Percentiles rank a stretch among this genome's conserved stretches.
These are phyloP conservation scores for Aspidiotus destructor DNA, from an alignment of 2,888 invertebrate genomes.

Conservation along the genomic window DNA sequence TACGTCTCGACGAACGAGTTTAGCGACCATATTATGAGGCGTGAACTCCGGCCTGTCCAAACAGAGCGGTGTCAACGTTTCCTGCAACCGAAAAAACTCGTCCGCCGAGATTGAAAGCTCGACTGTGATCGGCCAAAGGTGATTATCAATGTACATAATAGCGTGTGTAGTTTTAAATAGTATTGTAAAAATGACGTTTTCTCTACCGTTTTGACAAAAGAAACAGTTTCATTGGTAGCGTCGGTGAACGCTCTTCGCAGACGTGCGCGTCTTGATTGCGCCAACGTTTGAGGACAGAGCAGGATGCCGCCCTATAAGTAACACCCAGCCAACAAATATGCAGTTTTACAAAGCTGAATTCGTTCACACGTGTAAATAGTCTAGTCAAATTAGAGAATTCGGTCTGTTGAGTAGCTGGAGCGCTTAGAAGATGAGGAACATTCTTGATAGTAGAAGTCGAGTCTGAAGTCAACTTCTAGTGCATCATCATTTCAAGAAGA, in stretches of 20 bases:
- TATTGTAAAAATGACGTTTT: slow-evolving; percentile 22
- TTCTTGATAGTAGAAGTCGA: too few relatives aligned
- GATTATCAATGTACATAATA: slow-evolving; percentile 10
- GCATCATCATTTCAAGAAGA: too few relatives aligned
- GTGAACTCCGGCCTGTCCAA: too few relatives aligned
- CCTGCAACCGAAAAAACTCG: neutral
- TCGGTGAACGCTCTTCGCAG: slow-evolving; percentile 82
- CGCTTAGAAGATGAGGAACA: too few relatives aligned
- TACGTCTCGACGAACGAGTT: too few relatives aligned
- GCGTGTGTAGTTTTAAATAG: slow-evolving; percentile 23
- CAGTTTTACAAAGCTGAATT: slow-evolving; percentile 24
- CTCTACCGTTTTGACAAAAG: slow-evolving; percentile 36
- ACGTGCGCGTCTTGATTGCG: slow-evolving; percentile 74
- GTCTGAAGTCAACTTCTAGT: too few relatives aligned
- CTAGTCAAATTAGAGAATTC: too few relatives aligned
- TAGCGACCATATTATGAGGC: too few relatives aligned
- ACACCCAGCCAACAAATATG: slow-evolving; percentile 30
- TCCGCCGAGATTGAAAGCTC: neutral
- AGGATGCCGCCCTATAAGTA: slow-evolving; percentile 58
- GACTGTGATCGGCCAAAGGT: slow-evolving; percentile 27
- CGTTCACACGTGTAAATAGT: slow-evolving; percentile 3
- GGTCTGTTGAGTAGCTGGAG: too few relatives aligned
- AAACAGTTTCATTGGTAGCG: slow-evolving; percentile 67
- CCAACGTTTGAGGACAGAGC: slow-evolving; percentile 74
- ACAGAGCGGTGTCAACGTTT: too few relatives aligned